phyloP scores from a whole-genome alignment of 2,888 invertebrate species.

The Papilio elwesi region DNA sequence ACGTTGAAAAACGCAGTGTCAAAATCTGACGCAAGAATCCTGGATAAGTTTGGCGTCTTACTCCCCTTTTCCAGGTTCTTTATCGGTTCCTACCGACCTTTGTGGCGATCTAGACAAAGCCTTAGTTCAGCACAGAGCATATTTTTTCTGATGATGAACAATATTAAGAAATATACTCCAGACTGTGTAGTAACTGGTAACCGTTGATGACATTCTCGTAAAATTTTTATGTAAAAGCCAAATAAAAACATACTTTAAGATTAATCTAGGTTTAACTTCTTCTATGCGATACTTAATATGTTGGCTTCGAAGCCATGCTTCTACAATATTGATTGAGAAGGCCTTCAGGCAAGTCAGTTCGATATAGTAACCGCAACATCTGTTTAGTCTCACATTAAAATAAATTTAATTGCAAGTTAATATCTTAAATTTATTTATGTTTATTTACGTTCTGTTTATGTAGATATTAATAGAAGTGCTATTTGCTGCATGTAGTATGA shows the following conservation, averaged over 20 bases:
- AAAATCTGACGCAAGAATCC: too few species aligned
- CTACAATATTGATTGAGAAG: constrained; percentile 1
- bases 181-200: too few species aligned
- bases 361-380: neutral
- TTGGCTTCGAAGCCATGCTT: constrained; percentile 4
- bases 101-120: too few species aligned
- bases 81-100: too few species aligned
- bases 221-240: too few species aligned
- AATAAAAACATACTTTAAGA: neutral
- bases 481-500: neutral
- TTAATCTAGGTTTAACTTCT: neutral
- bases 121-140: too few species aligned
- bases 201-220: too few species aligned
- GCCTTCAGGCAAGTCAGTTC: constrained; percentile 3
- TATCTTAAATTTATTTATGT: neutral
- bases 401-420: neutral
- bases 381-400: constrained; percentile 2
- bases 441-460: neutral
- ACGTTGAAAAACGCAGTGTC: too few species aligned
- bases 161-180: too few species aligned
- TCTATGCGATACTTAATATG: neutral
- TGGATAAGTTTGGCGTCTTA: too few species aligned
- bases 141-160: too few species aligned
- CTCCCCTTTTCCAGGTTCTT: too few species aligned
- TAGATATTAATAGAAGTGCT: neutral